phyloP scores from a whole-genome alignment of 2,888 invertebrate species.

The Andrena minutula region DNA sequence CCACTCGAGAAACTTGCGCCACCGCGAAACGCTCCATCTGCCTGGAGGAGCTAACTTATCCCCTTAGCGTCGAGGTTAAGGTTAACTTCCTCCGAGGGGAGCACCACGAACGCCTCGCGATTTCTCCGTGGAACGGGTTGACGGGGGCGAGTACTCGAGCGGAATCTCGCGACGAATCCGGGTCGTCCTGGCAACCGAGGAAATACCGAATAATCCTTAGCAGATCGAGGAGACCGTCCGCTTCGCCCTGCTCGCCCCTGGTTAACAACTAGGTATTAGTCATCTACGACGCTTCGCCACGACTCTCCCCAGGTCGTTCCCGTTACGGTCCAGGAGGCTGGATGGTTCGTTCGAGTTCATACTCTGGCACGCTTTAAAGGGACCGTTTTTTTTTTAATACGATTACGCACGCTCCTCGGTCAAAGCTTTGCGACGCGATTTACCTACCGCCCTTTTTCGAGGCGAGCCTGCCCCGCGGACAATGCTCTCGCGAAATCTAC shows the following conservation, averaged over 20 bases:
- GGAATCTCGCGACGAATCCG: background rate
- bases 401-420: slow-evolving; percentile 25
- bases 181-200: background rate
- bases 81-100: background rate
- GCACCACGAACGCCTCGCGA: background rate
- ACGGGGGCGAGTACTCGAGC: no score
- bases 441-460: background rate
- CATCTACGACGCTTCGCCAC: background rate
- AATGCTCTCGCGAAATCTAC: slow-evolving; percentile 13
- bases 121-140: background rate
- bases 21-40: slow-evolving; percentile 11
- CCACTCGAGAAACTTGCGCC: slow-evolving; percentile 14
- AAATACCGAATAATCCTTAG: background rate
- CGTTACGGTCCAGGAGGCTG: slow-evolving; percentile 6
- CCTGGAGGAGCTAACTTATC: background rate
- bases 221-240: background rate
- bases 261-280: background rate
- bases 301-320: background rate
- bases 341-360: slow-evolving; percentile 27
- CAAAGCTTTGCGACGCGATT: slow-evolving; percentile 14
- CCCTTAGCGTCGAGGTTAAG: background rate
- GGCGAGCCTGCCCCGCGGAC: background rate
- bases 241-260: background rate
- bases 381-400: slow-evolving; percentile 21
- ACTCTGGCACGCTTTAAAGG: slow-evolving; percentile 29